Evolutionary conservation across 2,113 vertebrate genomes (phyloP).

Genomic region (Onychorhynchus coronatus): DNA sequence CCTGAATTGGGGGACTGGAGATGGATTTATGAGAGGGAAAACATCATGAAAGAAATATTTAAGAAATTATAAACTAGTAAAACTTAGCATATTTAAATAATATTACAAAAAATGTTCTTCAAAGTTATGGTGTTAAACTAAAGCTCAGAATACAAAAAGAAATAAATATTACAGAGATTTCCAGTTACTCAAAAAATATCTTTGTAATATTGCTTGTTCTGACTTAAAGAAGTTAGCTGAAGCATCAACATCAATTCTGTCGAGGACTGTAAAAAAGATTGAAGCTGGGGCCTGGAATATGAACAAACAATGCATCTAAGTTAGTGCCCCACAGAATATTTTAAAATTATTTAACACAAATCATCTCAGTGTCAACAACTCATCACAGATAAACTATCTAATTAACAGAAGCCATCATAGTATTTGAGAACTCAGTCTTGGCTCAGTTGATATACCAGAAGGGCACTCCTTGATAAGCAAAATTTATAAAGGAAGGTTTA

Average conservation of each 20-base stretch:
- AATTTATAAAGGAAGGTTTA: slow-evolving; percentile 80
- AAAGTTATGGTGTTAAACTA: slow-evolving; percentile 30
- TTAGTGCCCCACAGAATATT: slow-evolving; percentile 80
- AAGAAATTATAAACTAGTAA: slow-evolving; percentile 42
- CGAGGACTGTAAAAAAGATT: slow-evolving; percentile 62
- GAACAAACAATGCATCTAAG: slow-evolving; percentile 74
- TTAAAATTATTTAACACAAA: slow-evolving; percentile 85
- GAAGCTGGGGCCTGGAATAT: slow-evolving; percentile 65
- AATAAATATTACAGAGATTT: slow-evolving; percentile 31
- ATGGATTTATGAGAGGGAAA: neutral
- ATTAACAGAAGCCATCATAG: slow-evolving; percentile 84
- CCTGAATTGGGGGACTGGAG: neutral
- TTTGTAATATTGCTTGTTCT: slow-evolving; percentile 50
- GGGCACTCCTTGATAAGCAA: slow-evolving; percentile 84
- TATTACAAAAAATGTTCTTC: slow-evolving; percentile 47
- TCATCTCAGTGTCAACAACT: slow-evolving; percentile 84
- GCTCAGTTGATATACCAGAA: slow-evolving; percentile 81
- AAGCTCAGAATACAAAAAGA: slow-evolving; percentile 32
- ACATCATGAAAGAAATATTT: neutral
- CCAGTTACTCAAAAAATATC: slow-evolving; percentile 40
- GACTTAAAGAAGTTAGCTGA: slow-evolving; percentile 63
- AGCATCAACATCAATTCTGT: slow-evolving; percentile 65
- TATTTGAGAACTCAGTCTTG: slow-evolving; percentile 85
- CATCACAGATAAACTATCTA: slow-evolving; percentile 84
- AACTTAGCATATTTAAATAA: slow-evolving; percentile 56